A percentile compares a stretch with the other conserved stretches of the same genome.
These are phyloP conservation scores for Eledone cirrhosa DNA, from an alignment of 2,888 invertebrate genomes.

Conservation along the genomic window DNA sequence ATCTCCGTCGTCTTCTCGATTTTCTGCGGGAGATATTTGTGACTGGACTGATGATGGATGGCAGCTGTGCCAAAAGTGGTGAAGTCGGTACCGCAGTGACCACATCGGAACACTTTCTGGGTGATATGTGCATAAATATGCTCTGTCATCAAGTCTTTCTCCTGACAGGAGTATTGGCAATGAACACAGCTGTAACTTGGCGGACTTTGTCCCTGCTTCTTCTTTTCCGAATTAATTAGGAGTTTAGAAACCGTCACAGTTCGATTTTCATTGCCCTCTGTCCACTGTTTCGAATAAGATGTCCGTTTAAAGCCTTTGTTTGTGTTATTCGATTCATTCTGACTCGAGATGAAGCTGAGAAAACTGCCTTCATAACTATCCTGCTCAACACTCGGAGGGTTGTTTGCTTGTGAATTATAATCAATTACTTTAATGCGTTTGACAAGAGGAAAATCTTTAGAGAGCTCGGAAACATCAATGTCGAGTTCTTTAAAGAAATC, in stretches of 20 bases:
- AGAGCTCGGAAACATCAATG: constrained; percentile 24
- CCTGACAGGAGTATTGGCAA: constrained; percentile 21
- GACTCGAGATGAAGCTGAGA: constrained; percentile 21
- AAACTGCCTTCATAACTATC: constrained; percentile 25
- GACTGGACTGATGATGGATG: constrained; percentile 5
- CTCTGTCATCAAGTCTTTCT: constrained; percentile 17
- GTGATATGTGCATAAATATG: constrained; percentile 22
- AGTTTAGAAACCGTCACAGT: constrained; percentile 10
- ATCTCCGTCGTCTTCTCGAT: constrained; percentile 14
- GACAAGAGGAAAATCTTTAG: constrained; percentile 24
- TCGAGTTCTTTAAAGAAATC: constrained; percentile 22
- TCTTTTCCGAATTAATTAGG: neutral
- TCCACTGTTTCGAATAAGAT: constrained; percentile 19
- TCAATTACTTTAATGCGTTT: constrained; percentile 21
- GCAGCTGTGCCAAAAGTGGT: constrained; percentile 21
- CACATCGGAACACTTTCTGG: constrained; percentile 14
- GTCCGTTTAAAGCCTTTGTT: constrained; percentile 17
- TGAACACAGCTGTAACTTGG: constrained; percentile 19
- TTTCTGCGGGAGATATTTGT: constrained; percentile 2
- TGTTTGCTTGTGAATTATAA: constrained; percentile 22
- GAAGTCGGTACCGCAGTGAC: constrained; percentile 12
- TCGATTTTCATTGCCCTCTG: constrained; percentile 22
- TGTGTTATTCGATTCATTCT: constrained; percentile 10
- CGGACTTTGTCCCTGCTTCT: neutral
- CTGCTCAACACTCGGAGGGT: constrained; percentile 17